Percentiles rank a stretch among this genome's conserved stretches.
Evolutionary conservation across 2,888 invertebrate genomes (phyloP).

Genomic region (Cephus spinipes): DNA sequence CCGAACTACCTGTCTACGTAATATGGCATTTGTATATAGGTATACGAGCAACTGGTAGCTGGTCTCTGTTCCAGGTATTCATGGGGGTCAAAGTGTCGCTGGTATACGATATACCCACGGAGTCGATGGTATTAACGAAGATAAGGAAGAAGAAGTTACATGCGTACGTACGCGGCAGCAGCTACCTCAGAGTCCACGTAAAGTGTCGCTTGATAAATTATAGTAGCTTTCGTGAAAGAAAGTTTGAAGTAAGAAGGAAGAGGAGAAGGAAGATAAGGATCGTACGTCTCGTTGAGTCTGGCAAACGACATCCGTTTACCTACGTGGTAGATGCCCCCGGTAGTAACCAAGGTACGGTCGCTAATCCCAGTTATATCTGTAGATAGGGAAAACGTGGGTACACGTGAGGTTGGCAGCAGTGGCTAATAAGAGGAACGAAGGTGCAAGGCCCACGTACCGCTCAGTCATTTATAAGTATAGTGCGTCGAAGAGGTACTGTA

Average conservation of each 20-base stretch:
- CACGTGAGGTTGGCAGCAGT: slow-evolving; percentile 1
- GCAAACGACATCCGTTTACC: slow-evolving; percentile 46
- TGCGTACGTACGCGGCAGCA: not conserved
- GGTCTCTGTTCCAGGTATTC: not conserved
- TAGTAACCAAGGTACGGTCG: slow-evolving; percentile 2
- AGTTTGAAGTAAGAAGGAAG: slow-evolving; percentile 32
- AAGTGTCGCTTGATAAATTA: slow-evolving; percentile 39
- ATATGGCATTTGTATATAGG: not conserved
- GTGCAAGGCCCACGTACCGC: slow-evolving; percentile 66
- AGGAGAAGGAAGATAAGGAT: slow-evolving; percentile 51
- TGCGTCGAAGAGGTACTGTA: slow-evolving; percentile 65
- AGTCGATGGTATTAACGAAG: not conserved
- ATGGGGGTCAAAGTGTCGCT: not conserved
- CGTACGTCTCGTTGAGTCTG: slow-evolving; percentile 48
- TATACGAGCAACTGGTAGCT: not conserved
- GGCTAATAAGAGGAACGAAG: slow-evolving; percentile 67
- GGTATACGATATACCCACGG: not conserved
- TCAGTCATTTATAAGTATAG: slow-evolving; percentile 62
- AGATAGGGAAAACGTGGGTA: not conserved
- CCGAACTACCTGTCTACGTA: not conserved
- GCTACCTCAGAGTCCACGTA: not conserved
- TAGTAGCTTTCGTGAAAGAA: slow-evolving; percentile 41
- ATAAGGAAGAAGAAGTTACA: not conserved
- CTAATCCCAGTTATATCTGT: not conserved
- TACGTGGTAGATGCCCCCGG: slow-evolving; percentile 43